Percentiles rank a stretch among this genome's conserved stretches.
Evolutionary conservation across 2,113 vertebrate species (phyloP).

Genomic region (Podilymbus podiceps): DNA sequence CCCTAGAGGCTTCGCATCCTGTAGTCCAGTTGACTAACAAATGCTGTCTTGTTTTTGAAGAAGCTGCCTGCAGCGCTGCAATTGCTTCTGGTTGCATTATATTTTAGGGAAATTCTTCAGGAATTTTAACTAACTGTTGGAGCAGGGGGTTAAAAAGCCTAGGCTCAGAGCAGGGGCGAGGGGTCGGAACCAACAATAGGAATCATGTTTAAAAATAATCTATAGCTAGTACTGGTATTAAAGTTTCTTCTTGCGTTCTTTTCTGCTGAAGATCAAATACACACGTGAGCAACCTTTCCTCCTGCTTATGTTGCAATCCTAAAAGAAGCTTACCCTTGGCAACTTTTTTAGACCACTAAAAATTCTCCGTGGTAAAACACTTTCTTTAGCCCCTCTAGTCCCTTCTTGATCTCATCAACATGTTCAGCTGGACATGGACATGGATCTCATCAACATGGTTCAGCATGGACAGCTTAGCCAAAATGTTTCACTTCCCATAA

Average conservation of each 20-base stretch:
- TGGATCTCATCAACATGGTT: neutral
- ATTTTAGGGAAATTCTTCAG: neutral
- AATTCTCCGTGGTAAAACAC: neutral
- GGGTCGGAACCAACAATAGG: rapidly evolving
- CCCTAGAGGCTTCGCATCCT: neutral
- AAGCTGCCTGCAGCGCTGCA: neutral
- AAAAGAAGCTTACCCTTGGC: neutral
- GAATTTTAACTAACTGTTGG: neutral
- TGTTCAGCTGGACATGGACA: too few species aligned
- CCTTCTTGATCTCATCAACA: neutral
- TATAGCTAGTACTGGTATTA: neutral
- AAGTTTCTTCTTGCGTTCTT: neutral
- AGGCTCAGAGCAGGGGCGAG: rapidly evolving
- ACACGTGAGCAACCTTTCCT: neutral
- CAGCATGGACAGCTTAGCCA: too few species aligned
- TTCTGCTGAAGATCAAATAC: neutral
- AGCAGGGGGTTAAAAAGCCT: neutral
- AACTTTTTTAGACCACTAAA: neutral
- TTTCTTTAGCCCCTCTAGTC: neutral
- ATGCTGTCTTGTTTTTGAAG: conserved; percentile 2
- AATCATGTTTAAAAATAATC: neutral
- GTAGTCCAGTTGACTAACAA: conserved; percentile 20
- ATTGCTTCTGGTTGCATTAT: neutral
- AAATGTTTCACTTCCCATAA: neutral
- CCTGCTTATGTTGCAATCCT: neutral